A percentile compares a stretch with the other conserved stretches of the same genome.
These are phyloP conservation scores for Sebastes nivosus DNA, from an alignment of 2,797 vertebrate genomes.

Conservation along the genomic window DNA sequence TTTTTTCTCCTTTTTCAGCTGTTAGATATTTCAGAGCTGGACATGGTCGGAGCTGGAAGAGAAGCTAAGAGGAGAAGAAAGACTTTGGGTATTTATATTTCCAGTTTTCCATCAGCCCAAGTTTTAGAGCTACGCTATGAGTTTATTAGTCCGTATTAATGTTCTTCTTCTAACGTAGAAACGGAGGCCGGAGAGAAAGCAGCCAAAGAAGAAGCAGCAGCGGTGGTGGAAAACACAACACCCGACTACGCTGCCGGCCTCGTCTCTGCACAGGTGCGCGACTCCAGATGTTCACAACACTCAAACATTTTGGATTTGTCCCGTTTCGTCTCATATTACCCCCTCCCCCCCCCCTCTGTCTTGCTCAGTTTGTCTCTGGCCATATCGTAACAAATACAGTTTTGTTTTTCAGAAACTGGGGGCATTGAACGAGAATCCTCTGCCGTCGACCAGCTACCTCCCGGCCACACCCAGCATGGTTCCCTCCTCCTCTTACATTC, in stretches of 20 bases:
- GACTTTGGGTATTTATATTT: slow-evolving; percentile 86
- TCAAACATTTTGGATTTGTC: not conserved
- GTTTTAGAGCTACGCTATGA: not conserved
- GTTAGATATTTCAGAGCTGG: slow-evolving; percentile 93
- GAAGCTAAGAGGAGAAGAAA: slow-evolving; percentile 97
- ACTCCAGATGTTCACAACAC: not conserved
- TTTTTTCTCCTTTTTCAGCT: slow-evolving; percentile 78
- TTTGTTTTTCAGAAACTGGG: slow-evolving; percentile 89
- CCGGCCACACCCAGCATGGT: slow-evolving; percentile 97
- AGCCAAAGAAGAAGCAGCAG: slow-evolving; percentile 89
- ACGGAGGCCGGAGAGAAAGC: slow-evolving; percentile 92
- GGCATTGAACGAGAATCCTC: slow-evolving; percentile 90
- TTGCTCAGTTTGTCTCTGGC: not conserved
- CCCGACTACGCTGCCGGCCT: slow-evolving; percentile 98
- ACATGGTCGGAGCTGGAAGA: slow-evolving; percentile 92
- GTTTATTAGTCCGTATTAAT: not conserved
- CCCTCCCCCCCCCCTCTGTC: fast-evolving
- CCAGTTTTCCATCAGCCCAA: fast-evolving
- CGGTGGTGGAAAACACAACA: slow-evolving; percentile 93
- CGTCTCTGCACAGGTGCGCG: slow-evolving; percentile 92
- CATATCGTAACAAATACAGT: not conserved
- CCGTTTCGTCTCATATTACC: not conserved
- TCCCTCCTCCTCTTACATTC: slow-evolving; percentile 94
- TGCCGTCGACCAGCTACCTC: slow-evolving; percentile 96
- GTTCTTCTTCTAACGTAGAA: slow-evolving; percentile 76